phyloP scores from a whole-genome alignment of 2,113 vertebrate species.

The Marcusenius ussheri region DNA sequence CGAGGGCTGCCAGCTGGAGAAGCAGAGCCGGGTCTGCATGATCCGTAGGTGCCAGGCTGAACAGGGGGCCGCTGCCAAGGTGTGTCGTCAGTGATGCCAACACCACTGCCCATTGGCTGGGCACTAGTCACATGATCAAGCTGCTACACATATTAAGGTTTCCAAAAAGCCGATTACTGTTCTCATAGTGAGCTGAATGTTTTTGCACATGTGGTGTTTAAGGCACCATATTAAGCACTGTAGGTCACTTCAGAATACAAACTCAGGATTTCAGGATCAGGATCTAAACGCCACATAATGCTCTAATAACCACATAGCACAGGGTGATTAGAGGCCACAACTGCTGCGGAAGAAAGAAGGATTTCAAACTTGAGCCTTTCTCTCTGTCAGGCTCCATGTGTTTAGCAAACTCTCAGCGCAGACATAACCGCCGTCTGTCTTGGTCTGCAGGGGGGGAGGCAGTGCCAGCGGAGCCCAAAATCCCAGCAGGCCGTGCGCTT shows the following conservation, averaged over 20 bases:
- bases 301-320: not conserved
- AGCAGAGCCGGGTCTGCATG: constrained; percentile 64
- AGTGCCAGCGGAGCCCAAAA: constrained; percentile 56
- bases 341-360: not conserved
- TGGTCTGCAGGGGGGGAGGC: constrained; percentile 57
- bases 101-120: not conserved
- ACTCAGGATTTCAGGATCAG: not conserved
- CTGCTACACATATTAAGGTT: not conserved
- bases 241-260: not conserved
- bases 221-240: not conserved
- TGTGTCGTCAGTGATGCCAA: constrained; percentile 25
- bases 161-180: not conserved
- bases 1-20: constrained; percentile 60
- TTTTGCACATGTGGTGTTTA: not conserved
- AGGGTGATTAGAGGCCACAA: not conserved
- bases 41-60: constrained; percentile 54
- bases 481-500: constrained; percentile 51
- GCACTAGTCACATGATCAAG: not conserved
- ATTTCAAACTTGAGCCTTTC: not conserved
- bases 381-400: not conserved
- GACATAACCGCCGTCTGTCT: not conserved
- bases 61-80: constrained; percentile 55
- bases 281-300: not conserved
- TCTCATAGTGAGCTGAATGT: not conserved
- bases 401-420: not conserved